These are phyloP conservation scores for Germaria angustata DNA, from an alignment of 2,888 invertebrate genomes.

Conservation along the genomic window DNA sequence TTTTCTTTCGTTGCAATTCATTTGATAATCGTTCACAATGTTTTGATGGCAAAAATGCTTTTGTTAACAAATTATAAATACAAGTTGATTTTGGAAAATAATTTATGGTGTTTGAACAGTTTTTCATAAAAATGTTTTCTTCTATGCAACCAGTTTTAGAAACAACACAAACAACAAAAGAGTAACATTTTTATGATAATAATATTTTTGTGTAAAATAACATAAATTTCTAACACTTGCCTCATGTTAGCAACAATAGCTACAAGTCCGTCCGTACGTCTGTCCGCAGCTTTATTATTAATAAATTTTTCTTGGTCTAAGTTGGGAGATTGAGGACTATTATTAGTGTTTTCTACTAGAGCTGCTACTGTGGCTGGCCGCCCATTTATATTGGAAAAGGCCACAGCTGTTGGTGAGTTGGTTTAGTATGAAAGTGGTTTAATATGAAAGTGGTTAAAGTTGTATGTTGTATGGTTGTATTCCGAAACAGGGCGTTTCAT, in stretches of 20 bases:
- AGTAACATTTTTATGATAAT: constrained; percentile 45
- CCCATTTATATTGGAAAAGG: constrained; percentile 29
- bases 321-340: constrained; percentile 42
- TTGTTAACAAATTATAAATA: constrained; percentile 25
- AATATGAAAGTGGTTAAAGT: constrained; percentile 59
- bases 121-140: neutral
- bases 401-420: constrained; percentile 33
- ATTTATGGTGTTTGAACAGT: constrained; percentile 61
- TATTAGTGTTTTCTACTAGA: constrained; percentile 13
- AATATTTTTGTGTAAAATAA: constrained; percentile 63
- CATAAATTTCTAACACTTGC: constrained; percentile 65
- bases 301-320: constrained; percentile 40
- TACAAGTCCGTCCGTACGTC: constrained; percentile 7
- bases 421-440: neutral
- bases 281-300: constrained; percentile 32
- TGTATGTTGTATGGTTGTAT: constrained; percentile 21
- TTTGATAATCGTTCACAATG: constrained; percentile 11
- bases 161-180: neutral
- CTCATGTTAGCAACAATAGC: constrained; percentile 50
- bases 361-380: constrained; percentile 36
- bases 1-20: neutral
- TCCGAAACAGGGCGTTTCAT: constrained; percentile 53
- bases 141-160: constrained; percentile 44
- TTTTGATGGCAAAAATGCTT: constrained; percentile 30
- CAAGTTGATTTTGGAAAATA: constrained; percentile 33